Percentiles rank a stretch among this genome's conserved stretches.
These are phyloP conservation scores for Periophthalmodon schlosseri DNA, from an alignment of 2,113 vertebrate species.

Conservation along the genomic window DNA sequence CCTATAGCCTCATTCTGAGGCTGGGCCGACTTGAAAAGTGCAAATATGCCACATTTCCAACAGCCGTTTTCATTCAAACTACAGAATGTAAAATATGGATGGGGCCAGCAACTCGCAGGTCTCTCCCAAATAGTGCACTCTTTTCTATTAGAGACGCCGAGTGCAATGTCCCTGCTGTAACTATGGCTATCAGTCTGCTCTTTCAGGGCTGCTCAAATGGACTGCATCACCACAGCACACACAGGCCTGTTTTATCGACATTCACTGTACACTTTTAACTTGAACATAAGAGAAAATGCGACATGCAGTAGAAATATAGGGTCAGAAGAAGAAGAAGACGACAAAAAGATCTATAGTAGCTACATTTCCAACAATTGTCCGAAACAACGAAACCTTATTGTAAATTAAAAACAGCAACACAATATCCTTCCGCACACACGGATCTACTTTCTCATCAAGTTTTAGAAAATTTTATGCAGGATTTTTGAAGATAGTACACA, in stretches of 20 bases:
- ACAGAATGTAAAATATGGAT: conserved; percentile 12
- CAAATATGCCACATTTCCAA: conserved; percentile 4
- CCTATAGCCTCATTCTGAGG: too few relatives aligned
- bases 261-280: background rate
- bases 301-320: background rate
- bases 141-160: conserved; percentile 13
- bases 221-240: conserved; percentile 8
- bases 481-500: too few relatives aligned
- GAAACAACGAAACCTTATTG: too few relatives aligned
- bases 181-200: background rate
- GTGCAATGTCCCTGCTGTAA: conserved; percentile 1
- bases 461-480: too few relatives aligned
- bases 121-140: conserved; percentile 14
- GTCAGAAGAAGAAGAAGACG: background rate
- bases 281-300: background rate
- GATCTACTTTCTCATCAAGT: too few relatives aligned
- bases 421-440: too few relatives aligned
- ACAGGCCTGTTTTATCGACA: background rate
- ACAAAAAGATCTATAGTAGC: background rate
- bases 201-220: conserved; percentile 7
- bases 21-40: background rate
- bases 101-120: background rate
- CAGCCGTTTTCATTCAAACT: background rate
- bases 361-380: background rate
- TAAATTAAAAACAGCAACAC: too few relatives aligned